A percentile compares a stretch with the other conserved stretches of the same genome.
Conservation (phyloP, 2,797 vertebrate species). For the Sphenopsis melanotis region DNA sequence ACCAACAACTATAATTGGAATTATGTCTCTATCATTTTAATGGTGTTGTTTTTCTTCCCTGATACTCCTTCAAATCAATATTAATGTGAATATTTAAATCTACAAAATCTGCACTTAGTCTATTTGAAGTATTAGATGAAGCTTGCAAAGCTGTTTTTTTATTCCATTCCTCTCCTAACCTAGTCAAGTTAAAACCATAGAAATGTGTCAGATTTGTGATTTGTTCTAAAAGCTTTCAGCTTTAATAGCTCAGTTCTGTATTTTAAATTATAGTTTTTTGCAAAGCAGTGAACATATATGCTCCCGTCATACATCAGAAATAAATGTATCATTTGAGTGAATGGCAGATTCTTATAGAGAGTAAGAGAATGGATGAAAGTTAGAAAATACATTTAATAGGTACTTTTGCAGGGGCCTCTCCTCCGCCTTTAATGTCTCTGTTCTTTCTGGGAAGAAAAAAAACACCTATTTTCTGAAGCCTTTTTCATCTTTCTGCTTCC, state of each 20-base stretch:
- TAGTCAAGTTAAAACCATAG: background rate
- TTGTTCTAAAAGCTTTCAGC: conserved; percentile 55
- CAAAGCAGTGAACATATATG: conserved; percentile 19
- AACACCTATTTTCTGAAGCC: background rate
- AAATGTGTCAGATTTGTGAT: conserved; percentile 39
- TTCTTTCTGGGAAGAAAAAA: background rate
- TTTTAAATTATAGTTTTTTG: conserved; percentile 49
- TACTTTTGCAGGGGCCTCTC: background rate
- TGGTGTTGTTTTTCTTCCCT: conserved; percentile 47
- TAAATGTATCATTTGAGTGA: conserved; percentile 34
- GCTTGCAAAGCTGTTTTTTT: conserved; percentile 3
- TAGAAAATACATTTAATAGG: background rate
- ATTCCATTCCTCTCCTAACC: background rate
- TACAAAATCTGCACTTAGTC: conserved; percentile 15
- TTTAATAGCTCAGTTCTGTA: conserved; percentile 24
- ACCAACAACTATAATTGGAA: conserved; percentile 17
- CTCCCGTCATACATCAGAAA: conserved; percentile 6
- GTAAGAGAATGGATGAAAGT: background rate
- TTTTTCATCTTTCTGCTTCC: background rate
- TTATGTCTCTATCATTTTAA: conserved; percentile 43
- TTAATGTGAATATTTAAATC: conserved; percentile 55
- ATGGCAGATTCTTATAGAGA: conserved; percentile 3
- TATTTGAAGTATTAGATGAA: conserved; percentile 21
- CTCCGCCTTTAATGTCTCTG: background rate
- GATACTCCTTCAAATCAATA: conserved; percentile 36